Conservation (phyloP, 2,113 vertebrate genomes). For the Lampris megalopsis region DNA sequence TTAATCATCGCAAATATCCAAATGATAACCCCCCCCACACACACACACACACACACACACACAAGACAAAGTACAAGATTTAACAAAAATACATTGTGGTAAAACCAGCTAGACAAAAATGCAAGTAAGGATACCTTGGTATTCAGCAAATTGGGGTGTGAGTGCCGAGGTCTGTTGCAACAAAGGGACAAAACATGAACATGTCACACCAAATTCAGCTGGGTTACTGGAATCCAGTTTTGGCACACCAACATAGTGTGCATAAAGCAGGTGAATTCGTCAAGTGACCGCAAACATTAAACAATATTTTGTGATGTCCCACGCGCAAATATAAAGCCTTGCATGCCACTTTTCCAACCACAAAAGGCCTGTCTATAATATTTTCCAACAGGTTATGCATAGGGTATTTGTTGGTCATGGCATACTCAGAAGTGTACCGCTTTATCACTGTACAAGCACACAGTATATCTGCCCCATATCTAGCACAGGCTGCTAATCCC, state of each 20-base stretch:
- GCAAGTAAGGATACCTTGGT: neutral
- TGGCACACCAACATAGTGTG: neutral
- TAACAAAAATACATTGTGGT: conserved; percentile 9
- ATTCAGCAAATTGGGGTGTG: conserved; percentile 7
- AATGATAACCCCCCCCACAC: no score
- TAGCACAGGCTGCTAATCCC: conserved; percentile 67
- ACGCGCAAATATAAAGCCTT: neutral
- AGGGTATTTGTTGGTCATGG: no score
- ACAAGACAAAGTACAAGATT: neutral
- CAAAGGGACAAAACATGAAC: conserved; percentile 21
- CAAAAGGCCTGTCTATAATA: no score
- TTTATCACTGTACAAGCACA: conserved; percentile 19
- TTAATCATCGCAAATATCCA: no score
- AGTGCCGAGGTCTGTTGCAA: conserved; percentile 12
- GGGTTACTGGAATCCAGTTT: conserved; percentile 17
- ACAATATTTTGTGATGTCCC: neutral
- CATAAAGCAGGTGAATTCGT: conserved; percentile 13
- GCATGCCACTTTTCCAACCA: neutral
- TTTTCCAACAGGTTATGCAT: no score
- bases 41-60: no score
- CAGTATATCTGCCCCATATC: conserved; percentile 25
- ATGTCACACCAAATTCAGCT: conserved; percentile 33
- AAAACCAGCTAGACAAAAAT: conserved; percentile 42
- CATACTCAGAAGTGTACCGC: no score
- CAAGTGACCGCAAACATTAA: neutral